Evolutionary conservation across 2,113 vertebrate genomes (phyloP), one percentile per base, ranked within the genome.

Genomic region (Ictidomys tridecemlineatus): DNA sequence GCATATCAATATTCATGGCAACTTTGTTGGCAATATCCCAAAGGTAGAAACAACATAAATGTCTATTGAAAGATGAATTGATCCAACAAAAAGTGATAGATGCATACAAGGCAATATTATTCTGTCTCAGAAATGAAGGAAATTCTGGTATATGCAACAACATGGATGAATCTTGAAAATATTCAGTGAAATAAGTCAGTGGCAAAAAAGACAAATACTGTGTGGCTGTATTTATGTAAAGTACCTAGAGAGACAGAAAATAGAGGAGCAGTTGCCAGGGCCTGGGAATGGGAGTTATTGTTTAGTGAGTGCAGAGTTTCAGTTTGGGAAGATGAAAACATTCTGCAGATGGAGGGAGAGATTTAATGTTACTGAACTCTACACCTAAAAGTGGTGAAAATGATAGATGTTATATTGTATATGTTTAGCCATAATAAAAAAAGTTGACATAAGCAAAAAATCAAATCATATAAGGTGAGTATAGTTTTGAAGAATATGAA

Each of bases 101-200:
- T 39, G 89, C 26, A 48, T 32, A 70, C 3, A 58, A 69, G 5
- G 61, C 17, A 84, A 42, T 92, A 70, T 63, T 77, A 90, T 53
- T 93, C 32, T 34, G 18, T 18, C 51, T 91, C n/a, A 93, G 63
- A 93, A 91, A 91, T 58, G 42, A 85, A 96, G 80, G 26, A 78
- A 85, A 63, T 73, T 95, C 26, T 67, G 53, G 24, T 13, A 42
- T 1, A 48, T n/a, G 28, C n/a, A 80, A 37, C 3, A 84, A 37
- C 14, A 61, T 77, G 79, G 93, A 58, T 76, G 24, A 92, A 79
- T 7, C 70, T 88, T 72, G 12, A 34, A 89, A 88, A 84, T 48
- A 53, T 61, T 63, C 65, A 28, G 11, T 56, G 69, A 89, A 89
- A 92, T 67, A 72, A 63, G 28, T 48, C 56, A 73, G 53, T 22